Percentiles rank a stretch among this genome's conserved stretches.
phyloP scores from a whole-genome alignment of 2,113 vertebrate genomes.

The Calidris pygmaea region DNA sequence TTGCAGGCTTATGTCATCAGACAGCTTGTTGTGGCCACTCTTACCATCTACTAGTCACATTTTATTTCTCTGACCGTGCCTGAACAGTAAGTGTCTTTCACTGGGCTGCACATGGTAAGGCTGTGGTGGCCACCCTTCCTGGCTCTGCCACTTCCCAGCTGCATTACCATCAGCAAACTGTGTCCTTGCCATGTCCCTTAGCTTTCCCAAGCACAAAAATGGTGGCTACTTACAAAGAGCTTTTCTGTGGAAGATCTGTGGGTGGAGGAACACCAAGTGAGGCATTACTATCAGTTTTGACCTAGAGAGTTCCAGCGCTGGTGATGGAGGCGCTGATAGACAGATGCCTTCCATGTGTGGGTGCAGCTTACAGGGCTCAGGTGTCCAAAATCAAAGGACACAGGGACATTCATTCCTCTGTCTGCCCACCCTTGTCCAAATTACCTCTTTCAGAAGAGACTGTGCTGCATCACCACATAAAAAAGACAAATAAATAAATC shows the following conservation, averaged over 20 bases:
- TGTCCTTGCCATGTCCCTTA: neutral
- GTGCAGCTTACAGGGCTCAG: neutral
- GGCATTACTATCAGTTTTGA: neutral
- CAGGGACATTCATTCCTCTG: neutral
- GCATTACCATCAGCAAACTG: neutral
- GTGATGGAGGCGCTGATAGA: rapidly evolving
- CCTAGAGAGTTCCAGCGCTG: neutral
- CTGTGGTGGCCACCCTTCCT: neutral
- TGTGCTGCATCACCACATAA: neutral
- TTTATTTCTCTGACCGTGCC: neutral
- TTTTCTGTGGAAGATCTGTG: neutral
- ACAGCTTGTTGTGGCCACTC: neutral
- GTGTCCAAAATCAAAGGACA: neutral
- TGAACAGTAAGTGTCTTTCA: neutral
- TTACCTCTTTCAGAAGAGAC: neutral
- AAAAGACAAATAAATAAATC: neutral
- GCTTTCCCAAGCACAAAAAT: neutral
- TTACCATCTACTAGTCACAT: neutral
- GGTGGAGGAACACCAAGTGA: neutral
- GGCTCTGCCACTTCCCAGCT: neutral
- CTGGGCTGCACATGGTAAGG: neutral
- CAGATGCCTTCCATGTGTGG: rapidly evolving
- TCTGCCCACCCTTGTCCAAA: neutral
- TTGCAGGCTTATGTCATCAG: neutral
- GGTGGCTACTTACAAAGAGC: neutral